Evolutionary conservation across 1,140 invertebrate species (phyloP), one percentile per base, ranked within the genome.

Genomic region (Trichogramma pretiosum): DNA sequence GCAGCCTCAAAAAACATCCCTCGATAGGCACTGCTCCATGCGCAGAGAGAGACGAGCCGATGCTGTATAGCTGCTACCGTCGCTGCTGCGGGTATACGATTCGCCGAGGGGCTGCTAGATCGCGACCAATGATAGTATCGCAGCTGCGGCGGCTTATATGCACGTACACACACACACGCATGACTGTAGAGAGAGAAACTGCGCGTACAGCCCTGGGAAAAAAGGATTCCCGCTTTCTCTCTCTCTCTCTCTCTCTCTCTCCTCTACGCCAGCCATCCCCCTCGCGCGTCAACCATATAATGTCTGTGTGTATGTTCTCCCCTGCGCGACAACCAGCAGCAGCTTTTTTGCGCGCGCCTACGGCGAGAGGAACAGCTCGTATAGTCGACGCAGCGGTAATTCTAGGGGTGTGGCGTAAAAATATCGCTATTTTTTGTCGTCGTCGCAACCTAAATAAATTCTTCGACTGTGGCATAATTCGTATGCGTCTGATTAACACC

Each of bases 101-200:
- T 56, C 54, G 57, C 44, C 50, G 58, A 63, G 64, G 65, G 65
- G 63, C 64, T 63, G 66, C 57, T 51, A 71, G 67, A 69, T 70
- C 65, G 61, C 56, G 61, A 64, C 69, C 69, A 72, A 70, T 72
- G 69, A 72, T 72, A 69, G 62, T 46, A 58, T 35, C 48, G 55
- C 65, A 65, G 64, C 65, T 67, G 64, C 58, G 57, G 51, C 41
- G 34, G 14, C 18, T 47, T 53, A 19, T 38, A 5, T 21, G 0
- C 21, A 21, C 10, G 18, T 17, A 36, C 9, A 18, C 8, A 44
- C 14, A 32, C 23, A 28, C 10, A 18, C 28, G 10, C 14, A 3
- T 19, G 1, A 4, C 18, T 10, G 21, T 35, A 24, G 18, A 22
- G 41, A 48, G 22, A 16, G 10, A 30, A 41, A 28, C 38, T 11